phyloP scores from a whole-genome alignment of 2,888 invertebrate species.

The Troides helena region DNA sequence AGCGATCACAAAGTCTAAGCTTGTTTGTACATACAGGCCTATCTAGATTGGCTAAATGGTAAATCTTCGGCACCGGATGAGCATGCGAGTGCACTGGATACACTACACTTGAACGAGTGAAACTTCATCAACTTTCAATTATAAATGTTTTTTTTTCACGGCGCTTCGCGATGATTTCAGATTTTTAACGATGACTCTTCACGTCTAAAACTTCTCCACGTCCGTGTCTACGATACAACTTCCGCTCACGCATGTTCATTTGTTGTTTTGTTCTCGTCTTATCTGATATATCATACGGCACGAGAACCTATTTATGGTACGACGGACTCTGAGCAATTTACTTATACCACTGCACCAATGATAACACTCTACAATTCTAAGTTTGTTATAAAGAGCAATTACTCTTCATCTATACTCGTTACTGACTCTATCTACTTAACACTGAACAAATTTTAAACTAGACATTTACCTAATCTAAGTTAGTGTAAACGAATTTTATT shows the following conservation, averaged over 20 bases:
- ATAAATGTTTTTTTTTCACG: conserved; percentile 4
- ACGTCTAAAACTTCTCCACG: conserved; percentile 33
- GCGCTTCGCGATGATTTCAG: conserved; percentile 12
- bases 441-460: conserved; percentile 26
- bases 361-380: conserved; percentile 31
- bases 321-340: conserved; percentile 56
- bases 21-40: conserved; percentile 53
- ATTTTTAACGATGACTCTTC: conserved; percentile 9
- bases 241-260: conserved; percentile 72
- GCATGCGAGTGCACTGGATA: conserved; percentile 66
- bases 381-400: not conserved
- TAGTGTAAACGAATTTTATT: conserved; percentile 20
- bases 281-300: conserved; percentile 56
- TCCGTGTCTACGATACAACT: conserved; percentile 33
- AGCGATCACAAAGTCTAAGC: conserved; percentile 44
- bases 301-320: conserved; percentile 49
- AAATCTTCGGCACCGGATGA: conserved; percentile 60
- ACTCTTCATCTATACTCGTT: conserved; percentile 9
- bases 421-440: conserved; percentile 19
- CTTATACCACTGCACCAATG: conserved; percentile 25
- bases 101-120: not conserved
- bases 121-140: not conserved
- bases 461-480: conserved; percentile 25
- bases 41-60: conserved; percentile 34
- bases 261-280: conserved; percentile 61